Evolutionary conservation across 2,888 invertebrate genomes (phyloP), one percentile per base, ranked within the genome.

Genomic region (Aporophyla lueneburgensis): DNA sequence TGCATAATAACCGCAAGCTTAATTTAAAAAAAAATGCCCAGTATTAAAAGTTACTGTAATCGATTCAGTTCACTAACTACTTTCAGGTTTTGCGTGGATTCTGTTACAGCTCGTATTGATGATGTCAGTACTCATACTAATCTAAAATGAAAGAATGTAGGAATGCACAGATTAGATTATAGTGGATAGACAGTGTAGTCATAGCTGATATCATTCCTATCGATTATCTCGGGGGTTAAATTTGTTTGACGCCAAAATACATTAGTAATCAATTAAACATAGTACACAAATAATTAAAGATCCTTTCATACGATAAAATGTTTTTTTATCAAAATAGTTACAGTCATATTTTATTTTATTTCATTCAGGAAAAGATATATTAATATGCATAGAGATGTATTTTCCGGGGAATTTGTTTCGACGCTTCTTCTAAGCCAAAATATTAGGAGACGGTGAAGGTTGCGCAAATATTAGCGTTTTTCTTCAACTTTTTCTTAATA

Each of bases 101-200:
- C 3, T 33, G 33, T 33, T 33, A 33, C 33, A 33, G 1, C 33
- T 33, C 3, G 21, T 16, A 74, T 76, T 21, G 54, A 54, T 73
- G 61, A 27, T 51, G 21, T 53, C 53, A 71, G 5, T 21, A 33
- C 16, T 6, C 24, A n/a, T 27, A 33, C 16, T 80, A 61, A 43
- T 27, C n/a, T 9, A 63, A 19, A 56, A 51, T 16, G 1, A 24
- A 81, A 24, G 56, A 78, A 77, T 80, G 51, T 80, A 24, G 24
- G 62, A 80, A 74, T 74, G 62, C 33, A 46, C 21, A 63, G 62
- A 78, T 80, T 46, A 80, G 81, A 77, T 81, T 12, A 51, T 6
- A 14, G 19, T 19, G 49, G 24, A 21, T 54, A 51, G 7, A 1
- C 51, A 54, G 16, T 51, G 9, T 21, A 54, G 46, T 54, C n/a